Evolutionary conservation across 2,113 vertebrate species (phyloP), one percentile per base, ranked within the genome.

Genomic region (Ctenodactylus gundi): DNA sequence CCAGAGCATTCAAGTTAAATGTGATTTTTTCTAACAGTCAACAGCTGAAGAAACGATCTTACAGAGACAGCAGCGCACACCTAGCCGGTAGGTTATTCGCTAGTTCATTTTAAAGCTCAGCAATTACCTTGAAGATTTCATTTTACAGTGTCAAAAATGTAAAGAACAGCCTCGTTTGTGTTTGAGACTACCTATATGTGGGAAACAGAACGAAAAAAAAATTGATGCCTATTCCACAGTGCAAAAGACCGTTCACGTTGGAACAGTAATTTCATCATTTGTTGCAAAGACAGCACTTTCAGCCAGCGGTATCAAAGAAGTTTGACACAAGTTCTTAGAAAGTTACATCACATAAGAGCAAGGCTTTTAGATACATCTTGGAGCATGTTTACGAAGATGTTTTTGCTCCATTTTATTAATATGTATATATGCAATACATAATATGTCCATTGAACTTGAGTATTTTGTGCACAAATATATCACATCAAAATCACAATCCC

Each of bases 81-180:
- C 20, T 81, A 11, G 11, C 31, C 2, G 85, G 9, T 36, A 88
- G 1, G 11, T 68, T 75, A 88, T 51, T 78, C 34, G 31, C 25
- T 64, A 76, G 76, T 13, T 93, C 44, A 89, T 84, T 90, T 64
- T 57, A 34, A 91, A 73, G 23, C 7, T 65, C 36, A 72, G 36
- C 23, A 44, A 82, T 51, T 68, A 62, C 27, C 20, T 73, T 51
- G 5, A 85, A 29, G 31, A 41, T 73, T 91, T 82, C 67, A 36
- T 84, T 92, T 93, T 75, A 70, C 10, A 51, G 18, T n/a, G n/a
- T 87, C 7, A 92, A 84, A 39, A 87, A 87, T 21, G 67, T 96
- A 36, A 46, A 55, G 7, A n/a, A 46, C 6, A 53, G 12, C 7
- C n/a, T 91, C 21, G 76, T 89, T 91, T 91, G 46, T 25, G 9